These are phyloP conservation scores for Dromococcyx pavoninus DNA, from an alignment of 2,797 vertebrate species.

Conservation along the genomic window DNA sequence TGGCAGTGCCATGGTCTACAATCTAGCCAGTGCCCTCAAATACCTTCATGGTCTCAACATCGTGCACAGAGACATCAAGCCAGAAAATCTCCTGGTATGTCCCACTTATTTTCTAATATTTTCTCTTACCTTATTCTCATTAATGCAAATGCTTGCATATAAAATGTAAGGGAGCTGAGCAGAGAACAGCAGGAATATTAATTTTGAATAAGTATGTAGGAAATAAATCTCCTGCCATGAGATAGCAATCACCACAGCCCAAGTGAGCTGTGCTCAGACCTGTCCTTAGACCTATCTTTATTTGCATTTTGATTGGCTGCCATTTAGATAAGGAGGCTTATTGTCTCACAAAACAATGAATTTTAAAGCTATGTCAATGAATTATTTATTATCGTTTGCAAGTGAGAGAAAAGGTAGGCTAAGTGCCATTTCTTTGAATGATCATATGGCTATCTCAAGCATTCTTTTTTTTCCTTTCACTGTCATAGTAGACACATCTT, in stretches of 20 bases:
- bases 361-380: not conserved
- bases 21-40: constrained; percentile 89
- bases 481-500: not conserved
- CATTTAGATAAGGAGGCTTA: not conserved
- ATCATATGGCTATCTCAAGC: not conserved
- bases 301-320: constrained; percentile 49
- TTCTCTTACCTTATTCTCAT: not conserved
- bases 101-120: not conserved
- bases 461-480: not conserved
- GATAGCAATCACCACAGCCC: not conserved
- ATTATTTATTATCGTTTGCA: not conserved
- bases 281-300: not conserved
- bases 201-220: not conserved
- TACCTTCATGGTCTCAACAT: constrained; percentile 93
- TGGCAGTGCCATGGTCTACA: constrained; percentile 92
- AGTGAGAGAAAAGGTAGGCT: not conserved
- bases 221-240: not conserved
- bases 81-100: constrained; percentile 93
- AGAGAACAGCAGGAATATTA: constrained; percentile 6
- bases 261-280: not conserved
- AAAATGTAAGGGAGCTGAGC: constrained; percentile 15
- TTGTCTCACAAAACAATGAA: not conserved
- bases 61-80: constrained; percentile 97
- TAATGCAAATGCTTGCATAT: not conserved
- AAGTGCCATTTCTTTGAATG: not conserved